Conservation (phyloP, 2,797 vertebrate genomes). For the Chromobotia macracanthus region DNA sequence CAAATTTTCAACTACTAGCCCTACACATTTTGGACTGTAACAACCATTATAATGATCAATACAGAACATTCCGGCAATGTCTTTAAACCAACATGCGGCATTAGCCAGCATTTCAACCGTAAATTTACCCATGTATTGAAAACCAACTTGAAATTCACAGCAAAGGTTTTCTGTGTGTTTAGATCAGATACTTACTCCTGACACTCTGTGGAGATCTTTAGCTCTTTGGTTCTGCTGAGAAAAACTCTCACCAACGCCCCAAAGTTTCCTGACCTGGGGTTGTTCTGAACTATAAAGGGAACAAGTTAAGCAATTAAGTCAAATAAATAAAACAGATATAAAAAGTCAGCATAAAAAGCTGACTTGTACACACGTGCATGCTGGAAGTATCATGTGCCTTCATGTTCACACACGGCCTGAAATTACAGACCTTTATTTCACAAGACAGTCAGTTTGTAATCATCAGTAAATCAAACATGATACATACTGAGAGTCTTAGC, state of each 20-base stretch:
- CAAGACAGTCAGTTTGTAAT: conserved; percentile 18
- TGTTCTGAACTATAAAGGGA: conserved; percentile 87
- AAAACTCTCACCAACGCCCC: conserved; percentile 91
- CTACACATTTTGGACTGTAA: too few species aligned
- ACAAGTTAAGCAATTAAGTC: conserved; percentile 1
- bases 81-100: too few species aligned
- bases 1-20: too few species aligned
- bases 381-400: conserved; percentile 9
- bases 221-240: conserved; percentile 94
- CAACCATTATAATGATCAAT: too few species aligned
- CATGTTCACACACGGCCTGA: conserved; percentile 18
- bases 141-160: too few species aligned
- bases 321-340: not conserved
- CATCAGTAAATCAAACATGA: conserved; percentile 24
- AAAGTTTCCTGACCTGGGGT: conserved; percentile 94
- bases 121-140: too few species aligned
- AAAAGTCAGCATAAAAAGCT: not conserved
- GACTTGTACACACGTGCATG: not conserved
- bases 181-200: conserved; percentile 88
- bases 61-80: too few species aligned
- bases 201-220: conserved; percentile 98
- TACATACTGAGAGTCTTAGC: conserved; percentile 91
- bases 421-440: conserved; percentile 30
- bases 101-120: too few species aligned
- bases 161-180: too few species aligned